phyloP scores from a whole-genome alignment of 2,888 invertebrate genomes.

The Sabatieria punctata region DNA sequence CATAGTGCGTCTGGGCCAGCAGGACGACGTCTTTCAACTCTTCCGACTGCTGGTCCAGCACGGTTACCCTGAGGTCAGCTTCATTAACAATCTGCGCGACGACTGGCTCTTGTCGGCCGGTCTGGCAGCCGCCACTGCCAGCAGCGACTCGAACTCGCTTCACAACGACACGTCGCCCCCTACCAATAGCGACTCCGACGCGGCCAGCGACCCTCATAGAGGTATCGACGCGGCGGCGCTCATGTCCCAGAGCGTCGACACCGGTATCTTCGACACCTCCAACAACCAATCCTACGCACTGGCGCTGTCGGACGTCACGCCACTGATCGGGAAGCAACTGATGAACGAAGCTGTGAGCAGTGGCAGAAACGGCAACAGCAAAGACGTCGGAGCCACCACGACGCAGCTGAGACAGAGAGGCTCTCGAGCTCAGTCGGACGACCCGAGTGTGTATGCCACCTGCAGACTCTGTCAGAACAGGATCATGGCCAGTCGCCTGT shows the following conservation, averaged over 20 bases:
- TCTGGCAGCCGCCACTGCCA: not conserved
- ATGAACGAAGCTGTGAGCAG: not conserved
- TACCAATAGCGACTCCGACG: no score
- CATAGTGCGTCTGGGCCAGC: constrained; percentile 4
- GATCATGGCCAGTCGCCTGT: constrained; percentile 18
- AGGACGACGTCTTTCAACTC: constrained; percentile 8
- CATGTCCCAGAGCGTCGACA: not conserved
- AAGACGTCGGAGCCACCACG: not conserved
- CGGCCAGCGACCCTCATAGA: no score
- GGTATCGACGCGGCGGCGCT: not conserved
- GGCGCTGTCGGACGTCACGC: no score
- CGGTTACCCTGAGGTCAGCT: constrained; percentile 14
- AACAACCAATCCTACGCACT: no score
- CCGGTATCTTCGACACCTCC: no score
- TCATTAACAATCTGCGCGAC: constrained; percentile 14
- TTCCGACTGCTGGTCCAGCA: constrained; percentile 9
- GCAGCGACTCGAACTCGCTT: not conserved
- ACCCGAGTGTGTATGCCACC: constrained; percentile 11
- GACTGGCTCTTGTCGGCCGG: not conserved
- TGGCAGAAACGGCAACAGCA: not conserved
- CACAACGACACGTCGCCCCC: not conserved
- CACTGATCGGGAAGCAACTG: not conserved
- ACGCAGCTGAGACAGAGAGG: constrained; percentile 7
- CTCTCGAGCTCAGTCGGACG: constrained; percentile 8
- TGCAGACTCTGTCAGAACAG: constrained; percentile 14